These are phyloP conservation scores for Acronicta alni DNA, from an alignment of 2,888 invertebrate genomes.

Conservation along the genomic window DNA sequence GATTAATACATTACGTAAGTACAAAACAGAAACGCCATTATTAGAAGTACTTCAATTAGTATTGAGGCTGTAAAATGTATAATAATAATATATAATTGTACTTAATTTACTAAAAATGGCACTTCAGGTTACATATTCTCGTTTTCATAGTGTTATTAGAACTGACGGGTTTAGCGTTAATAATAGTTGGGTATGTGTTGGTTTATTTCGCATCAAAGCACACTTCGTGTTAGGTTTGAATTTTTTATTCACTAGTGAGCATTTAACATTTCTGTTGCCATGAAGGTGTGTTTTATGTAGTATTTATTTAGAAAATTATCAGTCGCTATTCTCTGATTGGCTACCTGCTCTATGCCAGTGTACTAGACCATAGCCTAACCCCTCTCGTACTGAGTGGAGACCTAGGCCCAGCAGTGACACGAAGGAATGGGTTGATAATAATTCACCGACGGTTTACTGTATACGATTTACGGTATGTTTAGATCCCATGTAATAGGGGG, in stretches of 20 bases:
- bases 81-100: neutral
- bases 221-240: neutral
- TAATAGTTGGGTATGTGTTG: neutral
- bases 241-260: neutral
- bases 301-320: too few species aligned
- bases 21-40: constrained; percentile 15
- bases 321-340: too few species aligned
- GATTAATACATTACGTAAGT: constrained; percentile 39
- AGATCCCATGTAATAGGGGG: too few species aligned
- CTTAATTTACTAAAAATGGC: constrained; percentile 21
- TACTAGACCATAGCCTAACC: too few species aligned
- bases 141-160: constrained; percentile 12
- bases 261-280: too few species aligned
- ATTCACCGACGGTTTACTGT: too few species aligned
- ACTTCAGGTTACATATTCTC: neutral
- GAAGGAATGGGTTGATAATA: too few species aligned
- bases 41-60: constrained; percentile 22
- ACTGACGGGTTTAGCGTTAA: constrained; percentile 2
- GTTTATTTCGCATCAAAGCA: neutral
- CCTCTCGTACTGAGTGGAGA: too few species aligned
- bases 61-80: neutral
- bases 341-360: too few species aligned
- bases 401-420: too few species aligned
- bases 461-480: too few species aligned
- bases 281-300: too few species aligned